These are phyloP conservation scores for Drosophila subquinaria DNA, from an alignment of 2,888 invertebrate genomes.

Conservation along the genomic window DNA sequence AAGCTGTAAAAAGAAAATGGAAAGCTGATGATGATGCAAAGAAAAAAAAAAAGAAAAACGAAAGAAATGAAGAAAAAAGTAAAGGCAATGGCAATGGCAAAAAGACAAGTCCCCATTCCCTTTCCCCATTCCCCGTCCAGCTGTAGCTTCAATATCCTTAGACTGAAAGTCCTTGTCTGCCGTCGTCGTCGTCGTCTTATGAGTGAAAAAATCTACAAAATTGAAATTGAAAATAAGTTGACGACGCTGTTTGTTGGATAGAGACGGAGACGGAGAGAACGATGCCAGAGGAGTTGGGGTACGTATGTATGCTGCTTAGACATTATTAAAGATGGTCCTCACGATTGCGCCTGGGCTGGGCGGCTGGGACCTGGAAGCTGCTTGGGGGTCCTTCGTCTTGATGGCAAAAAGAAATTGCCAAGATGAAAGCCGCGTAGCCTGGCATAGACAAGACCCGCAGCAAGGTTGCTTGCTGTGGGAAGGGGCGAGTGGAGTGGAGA, in stretches of 20 bases:
- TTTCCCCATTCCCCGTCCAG: not conserved
- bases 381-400: slow-evolving; percentile 32
- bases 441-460: slow-evolving; percentile 54
- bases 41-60: slow-evolving; percentile 20
- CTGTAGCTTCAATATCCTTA: slow-evolving; percentile 21
- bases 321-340: slow-evolving; percentile 78
- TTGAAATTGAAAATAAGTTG: slow-evolving; percentile 82
- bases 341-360: slow-evolving; percentile 43
- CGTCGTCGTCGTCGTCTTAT: slow-evolving; percentile 57
- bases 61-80: slow-evolving; percentile 34
- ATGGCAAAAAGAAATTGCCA: slow-evolving; percentile 70
- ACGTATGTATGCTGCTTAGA: slow-evolving; percentile 60
- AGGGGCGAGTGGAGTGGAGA: not conserved
- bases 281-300: slow-evolving; percentile 1
- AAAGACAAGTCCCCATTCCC: slow-evolving; percentile 20
- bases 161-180: slow-evolving; percentile 25
- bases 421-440: slow-evolving; percentile 67
- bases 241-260: slow-evolving; percentile 61
- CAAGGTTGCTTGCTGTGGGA: slow-evolving; percentile 1
- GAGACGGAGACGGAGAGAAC: not conserved
- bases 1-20: slow-evolving; percentile 36
- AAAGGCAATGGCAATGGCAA: slow-evolving; percentile 38
- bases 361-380: slow-evolving; percentile 10
- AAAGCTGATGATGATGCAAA: slow-evolving; percentile 47
- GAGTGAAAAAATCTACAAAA: slow-evolving; percentile 78